These are phyloP conservation scores for Tryphoninae sp. DNA, from an alignment of 2,888 invertebrate species.

Conservation along the genomic window DNA sequence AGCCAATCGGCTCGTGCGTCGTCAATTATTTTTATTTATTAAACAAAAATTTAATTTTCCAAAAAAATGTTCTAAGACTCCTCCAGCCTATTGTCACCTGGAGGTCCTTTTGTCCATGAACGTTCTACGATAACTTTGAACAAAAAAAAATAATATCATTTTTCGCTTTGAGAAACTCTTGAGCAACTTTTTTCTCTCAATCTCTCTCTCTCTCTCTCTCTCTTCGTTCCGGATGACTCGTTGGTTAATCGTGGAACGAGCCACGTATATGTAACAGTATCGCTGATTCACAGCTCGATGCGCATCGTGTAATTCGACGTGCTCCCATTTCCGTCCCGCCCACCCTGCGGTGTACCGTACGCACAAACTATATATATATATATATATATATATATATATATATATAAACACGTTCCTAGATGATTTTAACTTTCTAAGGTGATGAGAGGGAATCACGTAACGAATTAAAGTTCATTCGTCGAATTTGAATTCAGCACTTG, in stretches of 20 bases:
- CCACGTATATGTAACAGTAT: slow-evolving; percentile 28
- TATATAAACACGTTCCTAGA: not conserved
- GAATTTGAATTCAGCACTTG: slow-evolving; percentile 2
- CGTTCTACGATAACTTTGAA: too few relatives aligned
- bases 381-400: not conserved
- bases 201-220: too few relatives aligned
- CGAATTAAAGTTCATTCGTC: slow-evolving; percentile 63
- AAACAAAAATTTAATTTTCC: too few relatives aligned
- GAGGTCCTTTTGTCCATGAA: too few relatives aligned
- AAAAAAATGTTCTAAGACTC: too few relatives aligned
- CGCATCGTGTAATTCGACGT: slow-evolving; percentile 30
- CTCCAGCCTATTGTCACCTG: too few relatives aligned
- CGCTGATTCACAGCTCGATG: slow-evolving; percentile 46
- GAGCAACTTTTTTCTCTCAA: too few relatives aligned
- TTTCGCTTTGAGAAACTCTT: too few relatives aligned
- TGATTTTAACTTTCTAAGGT: slow-evolving; percentile 52
- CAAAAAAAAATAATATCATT: too few relatives aligned
- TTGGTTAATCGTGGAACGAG: not conserved
- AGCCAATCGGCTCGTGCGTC: too few relatives aligned
- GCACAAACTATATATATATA: not conserved
- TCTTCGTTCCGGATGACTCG: not conserved
- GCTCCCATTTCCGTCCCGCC: slow-evolving; percentile 16
- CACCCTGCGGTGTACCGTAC: not conserved
- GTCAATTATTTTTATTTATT: too few relatives aligned
- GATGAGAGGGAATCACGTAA: slow-evolving; percentile 64